These are phyloP conservation scores for Coilia nasus DNA, from an alignment of 2,797 vertebrate genomes.

Conservation along the genomic window DNA sequence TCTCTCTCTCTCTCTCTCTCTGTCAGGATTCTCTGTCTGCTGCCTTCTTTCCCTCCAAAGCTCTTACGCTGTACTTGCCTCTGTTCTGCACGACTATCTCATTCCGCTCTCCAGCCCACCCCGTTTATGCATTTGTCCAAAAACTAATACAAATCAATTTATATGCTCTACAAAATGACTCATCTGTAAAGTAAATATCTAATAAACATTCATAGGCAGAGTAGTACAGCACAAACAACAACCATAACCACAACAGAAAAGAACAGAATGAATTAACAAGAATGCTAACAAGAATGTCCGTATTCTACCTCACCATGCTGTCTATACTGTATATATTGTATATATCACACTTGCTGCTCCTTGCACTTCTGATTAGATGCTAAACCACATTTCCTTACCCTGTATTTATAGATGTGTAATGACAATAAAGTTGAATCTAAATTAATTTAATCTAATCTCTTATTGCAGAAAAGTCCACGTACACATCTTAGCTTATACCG, in stretches of 20 bases:
- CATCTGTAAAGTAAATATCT: background rate
- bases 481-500: background rate
- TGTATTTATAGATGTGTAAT: no score
- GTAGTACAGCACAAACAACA: background rate
- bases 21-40: constrained; percentile 51
- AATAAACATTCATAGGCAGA: background rate
- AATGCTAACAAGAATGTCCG: no score
- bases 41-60: constrained; percentile 38
- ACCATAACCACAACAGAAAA: background rate
- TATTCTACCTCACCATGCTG: no score
- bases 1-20: constrained; percentile 54
- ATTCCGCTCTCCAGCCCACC: background rate
- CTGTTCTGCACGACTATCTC: constrained; percentile 31
- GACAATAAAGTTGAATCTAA: no score
- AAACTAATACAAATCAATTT: constrained; percentile 5
- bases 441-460: no score
- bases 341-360: no score
- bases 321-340: no score
- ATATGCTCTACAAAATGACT: background rate
- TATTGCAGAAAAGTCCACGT: background rate
- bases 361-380: no score
- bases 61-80: constrained; percentile 33
- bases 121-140: background rate
- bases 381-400: no score
- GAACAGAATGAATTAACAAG: background rate